These are phyloP conservation scores for Myiotriccus ornatus DNA, from an alignment of 2,797 vertebrate species.

Conservation along the genomic window DNA sequence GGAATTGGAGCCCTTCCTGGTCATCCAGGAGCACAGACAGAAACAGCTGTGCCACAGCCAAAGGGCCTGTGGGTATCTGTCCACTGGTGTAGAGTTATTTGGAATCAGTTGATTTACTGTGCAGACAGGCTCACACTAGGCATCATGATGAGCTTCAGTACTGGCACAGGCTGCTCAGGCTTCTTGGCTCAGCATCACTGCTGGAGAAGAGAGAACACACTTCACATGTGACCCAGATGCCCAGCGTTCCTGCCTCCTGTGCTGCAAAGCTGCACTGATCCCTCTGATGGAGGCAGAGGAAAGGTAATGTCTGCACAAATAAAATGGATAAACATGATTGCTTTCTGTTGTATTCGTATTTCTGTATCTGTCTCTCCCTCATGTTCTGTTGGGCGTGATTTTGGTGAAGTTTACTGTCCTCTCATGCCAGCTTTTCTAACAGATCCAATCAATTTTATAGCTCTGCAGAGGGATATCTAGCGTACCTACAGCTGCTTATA, in stretches of 20 bases:
- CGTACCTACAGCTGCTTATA: not conserved
- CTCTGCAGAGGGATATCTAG: not conserved
- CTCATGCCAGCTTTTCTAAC: not conserved
- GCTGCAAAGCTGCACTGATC: not conserved
- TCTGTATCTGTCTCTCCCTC: not conserved
- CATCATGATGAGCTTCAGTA: not conserved
- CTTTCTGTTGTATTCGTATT: not conserved
- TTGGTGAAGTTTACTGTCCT: not conserved
- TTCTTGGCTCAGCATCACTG: not conserved
- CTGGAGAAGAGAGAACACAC: not conserved
- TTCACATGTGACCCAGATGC: not conserved
- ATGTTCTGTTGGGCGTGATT: not conserved
- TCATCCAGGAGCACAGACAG: not conserved
- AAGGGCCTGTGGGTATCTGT: not conserved
- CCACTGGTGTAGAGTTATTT: rapidly evolving
- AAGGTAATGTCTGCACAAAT: not conserved
- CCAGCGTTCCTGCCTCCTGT: not conserved
- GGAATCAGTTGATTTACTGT: not conserved
- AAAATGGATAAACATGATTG: not conserved
- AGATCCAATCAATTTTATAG: not conserved
- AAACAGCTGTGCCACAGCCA: not conserved
- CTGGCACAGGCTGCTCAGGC: not conserved
- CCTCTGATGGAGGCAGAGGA: not conserved
- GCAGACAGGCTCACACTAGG: not conserved
- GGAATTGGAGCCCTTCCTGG: not conserved